These are phyloP conservation scores for Rafetus swinhoei DNA, from an alignment of 2,113 vertebrate species.

Conservation along the genomic window DNA sequence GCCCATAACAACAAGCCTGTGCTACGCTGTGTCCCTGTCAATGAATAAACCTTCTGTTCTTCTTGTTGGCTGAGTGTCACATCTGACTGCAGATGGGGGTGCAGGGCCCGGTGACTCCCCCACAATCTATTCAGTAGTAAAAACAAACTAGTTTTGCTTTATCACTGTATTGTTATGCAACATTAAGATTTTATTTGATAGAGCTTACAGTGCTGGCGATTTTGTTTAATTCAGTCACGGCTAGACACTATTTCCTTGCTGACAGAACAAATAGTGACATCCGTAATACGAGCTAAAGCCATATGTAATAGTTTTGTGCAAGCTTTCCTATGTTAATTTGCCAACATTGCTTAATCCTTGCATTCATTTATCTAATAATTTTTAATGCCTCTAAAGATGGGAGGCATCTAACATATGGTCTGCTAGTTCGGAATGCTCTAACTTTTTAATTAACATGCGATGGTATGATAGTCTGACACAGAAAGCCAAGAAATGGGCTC, in stretches of 20 bases:
- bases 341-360: neutral
- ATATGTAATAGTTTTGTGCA: neutral
- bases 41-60: too few species aligned
- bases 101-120: too few species aligned
- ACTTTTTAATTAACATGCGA: too few species aligned
- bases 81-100: too few species aligned
- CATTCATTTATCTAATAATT: neutral
- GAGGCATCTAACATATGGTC: neutral
- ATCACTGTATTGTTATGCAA: neutral
- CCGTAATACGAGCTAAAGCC: neutral
- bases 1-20: too few species aligned
- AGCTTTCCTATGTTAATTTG: neutral
- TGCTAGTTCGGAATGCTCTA: neutral
- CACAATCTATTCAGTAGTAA: neutral
- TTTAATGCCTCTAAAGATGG: neutral
- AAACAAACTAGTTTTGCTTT: neutral
- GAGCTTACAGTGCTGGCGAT: neutral
- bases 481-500: neutral
- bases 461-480: too few species aligned
- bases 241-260: neutral
- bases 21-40: too few species aligned
- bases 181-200: neutral
- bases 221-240: neutral
- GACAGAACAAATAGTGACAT: neutral
- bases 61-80: too few species aligned